Conservation (phyloP, 2,888 invertebrate genomes). For the Prosopocoilus inquinatus region DNA sequence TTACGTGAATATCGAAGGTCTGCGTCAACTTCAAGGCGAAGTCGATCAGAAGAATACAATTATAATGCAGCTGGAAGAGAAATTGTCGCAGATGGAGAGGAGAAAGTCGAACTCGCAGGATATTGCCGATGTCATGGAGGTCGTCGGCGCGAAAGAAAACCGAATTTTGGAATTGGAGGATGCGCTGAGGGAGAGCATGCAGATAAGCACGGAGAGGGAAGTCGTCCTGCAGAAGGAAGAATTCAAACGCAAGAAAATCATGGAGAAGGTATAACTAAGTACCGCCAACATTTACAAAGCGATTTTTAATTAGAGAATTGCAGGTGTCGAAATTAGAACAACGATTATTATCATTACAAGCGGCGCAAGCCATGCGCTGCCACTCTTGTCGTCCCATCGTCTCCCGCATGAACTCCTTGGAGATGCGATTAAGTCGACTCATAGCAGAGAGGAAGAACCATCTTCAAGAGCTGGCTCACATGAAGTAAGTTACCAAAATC, state of each 20-base stretch:
- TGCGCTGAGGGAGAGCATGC: conserved; percentile 77
- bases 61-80: conserved; percentile 46
- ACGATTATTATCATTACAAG: conserved; percentile 66
- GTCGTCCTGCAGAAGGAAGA: conserved; percentile 65
- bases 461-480: conserved; percentile 72
- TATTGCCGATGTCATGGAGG: conserved; percentile 58
- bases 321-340: conserved; percentile 72
- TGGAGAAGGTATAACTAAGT: conserved; percentile 68
- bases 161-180: conserved; percentile 80
- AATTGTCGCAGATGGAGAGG: conserved; percentile 55
- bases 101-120: conserved; percentile 16
- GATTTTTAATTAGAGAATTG: conserved; percentile 24
- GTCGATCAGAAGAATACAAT: conserved; percentile 26
- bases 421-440: conserved; percentile 60
- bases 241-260: conserved; percentile 60
- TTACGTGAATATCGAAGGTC: conserved; percentile 28
- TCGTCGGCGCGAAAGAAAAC: conserved; percentile 61
- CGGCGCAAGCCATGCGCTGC: conserved; percentile 67
- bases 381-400: conserved; percentile 66
- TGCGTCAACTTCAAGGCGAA: conserved; percentile 29
- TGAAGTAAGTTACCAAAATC: conserved; percentile 64
- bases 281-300: neutral
- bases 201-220: conserved; percentile 69
- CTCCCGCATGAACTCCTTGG: conserved; percentile 62
- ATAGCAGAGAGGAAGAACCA: conserved; percentile 64